phyloP scores from a whole-genome alignment of 2,113 vertebrate genomes.

The Hemicordylus capensis region DNA sequence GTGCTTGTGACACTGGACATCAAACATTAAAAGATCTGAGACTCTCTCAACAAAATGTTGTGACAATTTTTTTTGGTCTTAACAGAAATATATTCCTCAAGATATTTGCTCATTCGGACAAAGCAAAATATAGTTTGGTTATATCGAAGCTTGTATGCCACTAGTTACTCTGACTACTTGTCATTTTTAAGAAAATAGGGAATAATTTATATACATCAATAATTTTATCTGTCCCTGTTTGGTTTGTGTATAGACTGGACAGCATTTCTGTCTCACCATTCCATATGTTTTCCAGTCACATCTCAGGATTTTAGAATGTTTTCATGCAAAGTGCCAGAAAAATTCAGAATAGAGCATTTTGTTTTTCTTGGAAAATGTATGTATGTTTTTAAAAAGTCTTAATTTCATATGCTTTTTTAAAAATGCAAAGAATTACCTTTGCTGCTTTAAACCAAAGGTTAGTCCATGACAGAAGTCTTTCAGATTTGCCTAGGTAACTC shows the following conservation, averaged over 20 bases:
- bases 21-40: constrained; percentile 2
- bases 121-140: background rate
- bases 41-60: background rate
- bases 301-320: background rate
- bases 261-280: background rate
- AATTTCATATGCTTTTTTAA: too few species aligned
- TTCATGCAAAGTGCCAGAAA: background rate
- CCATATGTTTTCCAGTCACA: background rate
- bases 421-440: too few species aligned
- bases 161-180: background rate
- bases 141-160: background rate
- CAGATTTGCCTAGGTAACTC: background rate
- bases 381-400: too few species aligned
- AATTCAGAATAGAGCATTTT: background rate
- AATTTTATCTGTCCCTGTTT: background rate
- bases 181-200: background rate
- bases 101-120: background rate
- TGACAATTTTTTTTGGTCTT: accelerated
- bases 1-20: background rate
- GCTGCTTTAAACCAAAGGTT: too few species aligned
- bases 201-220: background rate
- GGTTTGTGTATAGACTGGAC: too few species aligned
- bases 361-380: background rate
- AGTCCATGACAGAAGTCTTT: background rate
- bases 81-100: background rate